Conservation (phyloP, 2,888 invertebrate genomes). For the Drosophila melanosoma region DNA sequence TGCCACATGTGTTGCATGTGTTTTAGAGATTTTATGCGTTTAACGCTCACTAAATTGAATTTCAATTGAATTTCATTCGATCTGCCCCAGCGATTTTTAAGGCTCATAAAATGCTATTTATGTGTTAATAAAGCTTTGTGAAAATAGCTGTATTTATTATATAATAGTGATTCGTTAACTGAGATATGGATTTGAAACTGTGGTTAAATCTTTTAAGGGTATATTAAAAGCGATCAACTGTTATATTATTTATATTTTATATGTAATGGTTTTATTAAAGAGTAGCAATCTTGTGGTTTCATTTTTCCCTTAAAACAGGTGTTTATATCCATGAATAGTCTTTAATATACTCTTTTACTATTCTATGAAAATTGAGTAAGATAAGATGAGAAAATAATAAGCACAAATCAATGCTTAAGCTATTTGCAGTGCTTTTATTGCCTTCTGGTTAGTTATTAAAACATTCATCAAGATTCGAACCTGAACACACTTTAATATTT, state of each 20-base stretch:
- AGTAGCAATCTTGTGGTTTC: background rate
- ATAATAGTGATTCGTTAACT: background rate
- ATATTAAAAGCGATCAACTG: background rate
- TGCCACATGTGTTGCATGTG: conserved; percentile 61
- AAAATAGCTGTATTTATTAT: background rate
- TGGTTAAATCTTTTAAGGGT: background rate
- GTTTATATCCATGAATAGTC: background rate
- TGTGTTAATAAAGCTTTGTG: background rate
- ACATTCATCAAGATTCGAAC: background rate
- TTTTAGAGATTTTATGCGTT: conserved; percentile 39
- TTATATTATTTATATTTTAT: background rate
- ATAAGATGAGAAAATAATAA: background rate
- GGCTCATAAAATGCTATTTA: conserved; percentile 1
- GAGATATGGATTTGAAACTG: background rate
- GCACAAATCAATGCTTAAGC: background rate
- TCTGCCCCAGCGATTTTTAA: background rate
- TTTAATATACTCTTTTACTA: background rate
- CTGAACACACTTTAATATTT: background rate
- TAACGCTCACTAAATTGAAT: conserved; percentile 49
- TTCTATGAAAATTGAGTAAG: background rate
- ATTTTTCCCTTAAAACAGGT: background rate
- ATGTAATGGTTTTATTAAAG: background rate
- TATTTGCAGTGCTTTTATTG: background rate
- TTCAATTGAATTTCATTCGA: conserved; percentile 37
- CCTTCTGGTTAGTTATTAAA: background rate